A percentile compares a stretch with the other conserved stretches of the same genome.
Evolutionary conservation across 2,113 vertebrate genomes (phyloP).

Genomic region (Aptenodytes patagonicus): DNA sequence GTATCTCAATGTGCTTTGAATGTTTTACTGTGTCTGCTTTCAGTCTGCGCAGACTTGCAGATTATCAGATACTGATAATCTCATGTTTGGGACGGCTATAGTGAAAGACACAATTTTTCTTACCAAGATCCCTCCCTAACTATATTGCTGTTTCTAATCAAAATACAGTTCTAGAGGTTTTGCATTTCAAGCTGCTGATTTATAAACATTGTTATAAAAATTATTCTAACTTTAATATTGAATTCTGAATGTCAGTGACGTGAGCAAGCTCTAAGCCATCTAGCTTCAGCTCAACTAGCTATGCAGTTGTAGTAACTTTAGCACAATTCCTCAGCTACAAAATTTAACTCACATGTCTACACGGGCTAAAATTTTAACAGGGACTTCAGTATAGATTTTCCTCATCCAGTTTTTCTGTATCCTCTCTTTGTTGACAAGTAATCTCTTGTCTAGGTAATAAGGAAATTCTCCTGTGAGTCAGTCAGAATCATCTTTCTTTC

Average conservation of each 20-base stretch:
- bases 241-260: neutral
- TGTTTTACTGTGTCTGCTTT: neutral
- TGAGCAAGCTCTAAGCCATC: neutral
- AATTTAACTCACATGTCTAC: rapidly evolving
- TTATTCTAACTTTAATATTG: neutral
- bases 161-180: neutral
- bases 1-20: neutral
- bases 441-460: neutral
- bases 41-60: neutral
- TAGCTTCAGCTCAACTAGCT: neutral
- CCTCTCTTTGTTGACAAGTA: neutral
- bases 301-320: neutral
- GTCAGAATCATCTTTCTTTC: neutral
- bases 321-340: neutral
- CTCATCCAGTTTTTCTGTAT: neutral
- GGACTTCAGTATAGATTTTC: neutral
- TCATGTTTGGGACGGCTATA: neutral
- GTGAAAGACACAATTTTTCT: neutral
- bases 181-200: neutral
- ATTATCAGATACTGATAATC: neutral
- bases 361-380: neutral
- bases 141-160: neutral
- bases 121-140: neutral
- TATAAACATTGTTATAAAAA: neutral
- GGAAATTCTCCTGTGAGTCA: neutral